Conservation (phyloP, 2,888 invertebrate species). For the Rotaria sp. region DNA sequence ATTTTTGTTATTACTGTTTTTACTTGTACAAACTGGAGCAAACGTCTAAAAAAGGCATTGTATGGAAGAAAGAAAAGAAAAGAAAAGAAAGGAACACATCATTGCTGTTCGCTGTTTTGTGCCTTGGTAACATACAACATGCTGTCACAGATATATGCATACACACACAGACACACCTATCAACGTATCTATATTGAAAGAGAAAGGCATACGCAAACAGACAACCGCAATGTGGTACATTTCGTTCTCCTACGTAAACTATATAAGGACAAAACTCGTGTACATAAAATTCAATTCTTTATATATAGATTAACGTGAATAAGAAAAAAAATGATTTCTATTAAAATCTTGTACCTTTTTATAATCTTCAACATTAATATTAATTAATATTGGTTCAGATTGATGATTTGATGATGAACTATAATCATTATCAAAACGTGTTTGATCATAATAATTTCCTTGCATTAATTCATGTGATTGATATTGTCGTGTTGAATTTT, state of each 20-base stretch:
- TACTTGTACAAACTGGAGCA: no score
- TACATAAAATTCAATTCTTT: not conserved
- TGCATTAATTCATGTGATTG: constrained; percentile 3
- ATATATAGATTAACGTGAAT: not conserved
- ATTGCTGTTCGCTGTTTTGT: no score
- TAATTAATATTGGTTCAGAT: not conserved
- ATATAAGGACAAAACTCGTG: not conserved
- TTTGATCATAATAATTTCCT: constrained; percentile 5
- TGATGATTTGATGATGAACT: not conserved
- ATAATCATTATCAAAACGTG: not conserved
- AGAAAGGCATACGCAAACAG: not conserved
- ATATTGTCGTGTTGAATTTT: not conserved
- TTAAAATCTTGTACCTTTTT: not conserved
- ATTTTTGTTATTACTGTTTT: no score
- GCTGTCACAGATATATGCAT: not conserved
- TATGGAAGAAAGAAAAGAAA: no score
- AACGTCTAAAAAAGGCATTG: no score
- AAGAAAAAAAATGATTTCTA: not conserved
- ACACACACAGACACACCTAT: not conserved
- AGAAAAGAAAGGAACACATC: no score
- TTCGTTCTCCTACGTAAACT: not conserved
- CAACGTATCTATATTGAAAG: not conserved
- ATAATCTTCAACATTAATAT: not conserved
- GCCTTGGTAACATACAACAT: no score
- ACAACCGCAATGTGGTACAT: no score